Conservation (phyloP, 2,797 vertebrate genomes). For the Coccyzus lansbergi region DNA sequence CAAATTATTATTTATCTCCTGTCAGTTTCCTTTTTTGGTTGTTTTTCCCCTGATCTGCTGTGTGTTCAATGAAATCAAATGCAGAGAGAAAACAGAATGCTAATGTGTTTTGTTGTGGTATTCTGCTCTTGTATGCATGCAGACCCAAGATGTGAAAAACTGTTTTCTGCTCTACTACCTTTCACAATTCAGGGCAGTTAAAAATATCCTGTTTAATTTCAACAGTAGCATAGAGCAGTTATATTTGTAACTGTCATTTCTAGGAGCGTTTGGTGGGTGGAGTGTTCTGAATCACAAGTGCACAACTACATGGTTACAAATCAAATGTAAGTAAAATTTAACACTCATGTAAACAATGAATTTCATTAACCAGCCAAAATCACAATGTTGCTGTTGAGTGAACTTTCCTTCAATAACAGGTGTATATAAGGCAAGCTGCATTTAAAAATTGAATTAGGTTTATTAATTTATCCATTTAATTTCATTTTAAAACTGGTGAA, state of each 20-base stretch:
- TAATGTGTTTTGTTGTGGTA: not conserved
- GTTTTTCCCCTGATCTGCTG: not conserved
- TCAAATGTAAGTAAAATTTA: not conserved
- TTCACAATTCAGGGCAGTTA: not conserved
- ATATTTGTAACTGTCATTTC: not conserved
- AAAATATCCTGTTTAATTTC: not conserved
- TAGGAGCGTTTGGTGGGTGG: not conserved
- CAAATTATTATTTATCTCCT: not conserved
- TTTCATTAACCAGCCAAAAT: not conserved
- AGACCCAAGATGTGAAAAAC: not conserved
- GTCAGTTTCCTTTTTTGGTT: not conserved
- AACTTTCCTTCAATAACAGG: not conserved
- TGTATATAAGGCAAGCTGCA: not conserved
- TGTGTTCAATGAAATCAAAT: not conserved
- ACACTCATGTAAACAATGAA: not conserved
- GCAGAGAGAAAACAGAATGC: not conserved
- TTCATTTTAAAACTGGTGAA: not conserved
- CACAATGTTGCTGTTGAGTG: accelerated
- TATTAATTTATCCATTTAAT: not conserved
- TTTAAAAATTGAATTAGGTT: not conserved
- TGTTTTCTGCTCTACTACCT: not conserved
- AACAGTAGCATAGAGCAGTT: not conserved
- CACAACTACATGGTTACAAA: not conserved
- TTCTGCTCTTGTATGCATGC: not conserved
- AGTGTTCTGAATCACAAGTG: not conserved